These are phyloP conservation scores for Callorhinus ursinus DNA, from an alignment of 2,113 vertebrate species.

Conservation along the genomic window DNA sequence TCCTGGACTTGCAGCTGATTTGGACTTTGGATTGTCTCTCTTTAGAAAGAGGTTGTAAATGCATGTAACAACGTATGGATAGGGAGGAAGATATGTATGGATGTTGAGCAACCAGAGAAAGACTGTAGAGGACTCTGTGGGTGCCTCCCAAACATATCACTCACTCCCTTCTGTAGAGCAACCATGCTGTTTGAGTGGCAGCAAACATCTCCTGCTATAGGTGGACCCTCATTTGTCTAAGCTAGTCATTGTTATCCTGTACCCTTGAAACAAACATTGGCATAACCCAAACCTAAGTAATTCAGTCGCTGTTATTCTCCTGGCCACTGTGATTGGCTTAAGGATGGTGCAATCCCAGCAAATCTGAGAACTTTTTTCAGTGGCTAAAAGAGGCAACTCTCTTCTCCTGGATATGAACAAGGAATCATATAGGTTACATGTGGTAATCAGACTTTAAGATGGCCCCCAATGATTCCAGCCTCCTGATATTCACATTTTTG, in stretches of 20 bases:
- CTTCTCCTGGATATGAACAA: neutral
- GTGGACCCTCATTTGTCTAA: neutral
- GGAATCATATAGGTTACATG: neutral
- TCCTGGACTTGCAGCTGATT: slow-evolving; percentile 2
- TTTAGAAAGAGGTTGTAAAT: neutral
- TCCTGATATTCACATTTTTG: neutral
- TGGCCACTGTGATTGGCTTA: neutral
- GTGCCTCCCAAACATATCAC: neutral
- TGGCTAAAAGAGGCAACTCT: neutral
- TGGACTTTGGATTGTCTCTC: neutral
- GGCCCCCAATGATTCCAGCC: neutral
- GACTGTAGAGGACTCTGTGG: neutral
- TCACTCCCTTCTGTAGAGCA: neutral
- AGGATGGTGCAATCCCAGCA: neutral
- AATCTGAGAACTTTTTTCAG: neutral
- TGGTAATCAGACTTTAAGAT: neutral
- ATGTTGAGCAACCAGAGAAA: neutral
- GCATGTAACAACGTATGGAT: neutral
- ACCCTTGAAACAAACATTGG: neutral
- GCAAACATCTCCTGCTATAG: neutral
- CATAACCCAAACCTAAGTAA: neutral
- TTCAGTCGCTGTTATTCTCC: slow-evolving; percentile 3
- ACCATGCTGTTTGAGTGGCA: neutral
- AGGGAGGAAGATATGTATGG: neutral
- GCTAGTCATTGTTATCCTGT: neutral